Conservation (phyloP, 2,797 vertebrate genomes). For the Chromis chromis region DNA sequence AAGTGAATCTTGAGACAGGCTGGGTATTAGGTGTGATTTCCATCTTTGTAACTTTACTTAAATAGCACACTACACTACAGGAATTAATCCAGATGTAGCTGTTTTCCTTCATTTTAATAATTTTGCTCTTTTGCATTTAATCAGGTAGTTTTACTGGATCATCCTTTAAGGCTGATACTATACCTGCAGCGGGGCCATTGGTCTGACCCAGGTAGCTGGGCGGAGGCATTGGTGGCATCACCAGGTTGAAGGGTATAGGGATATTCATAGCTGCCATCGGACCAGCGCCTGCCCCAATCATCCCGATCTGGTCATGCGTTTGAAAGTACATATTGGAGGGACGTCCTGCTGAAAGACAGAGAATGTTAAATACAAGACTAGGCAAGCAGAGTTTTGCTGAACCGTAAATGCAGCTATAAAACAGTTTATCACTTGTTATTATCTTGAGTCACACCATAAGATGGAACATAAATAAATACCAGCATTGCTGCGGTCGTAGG, state of each 20-base stretch:
- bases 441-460: not conserved
- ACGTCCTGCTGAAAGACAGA: conserved; percentile 82
- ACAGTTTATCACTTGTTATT: not conserved
- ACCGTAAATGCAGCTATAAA: not conserved
- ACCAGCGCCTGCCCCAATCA: conserved; percentile 95
- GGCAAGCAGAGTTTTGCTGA: not conserved
- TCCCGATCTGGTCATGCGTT: conserved; percentile 98
- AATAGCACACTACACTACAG: too few species aligned
- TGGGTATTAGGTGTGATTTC: too few species aligned
- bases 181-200: conserved; percentile 94
- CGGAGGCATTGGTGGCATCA: conserved; percentile 98
- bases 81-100: not conserved
- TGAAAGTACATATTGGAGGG: conserved; percentile 99
- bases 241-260: conserved; percentile 97
- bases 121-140: too few species aligned
- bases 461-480: conserved; percentile 74
- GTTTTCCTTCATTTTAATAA: too few species aligned
- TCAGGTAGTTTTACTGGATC: not conserved
- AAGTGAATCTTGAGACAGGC: too few species aligned
- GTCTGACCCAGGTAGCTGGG: conserved; percentile 94
- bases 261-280: conserved; percentile 97
- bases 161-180: not conserved
- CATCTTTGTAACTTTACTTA: too few species aligned
- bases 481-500: conserved; percentile 95
- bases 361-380: not conserved